Percentiles rank a stretch among this genome's conserved stretches.
Evolutionary conservation across 1,140 invertebrate species (phyloP).

Genomic region (Bombus confusus): DNA sequence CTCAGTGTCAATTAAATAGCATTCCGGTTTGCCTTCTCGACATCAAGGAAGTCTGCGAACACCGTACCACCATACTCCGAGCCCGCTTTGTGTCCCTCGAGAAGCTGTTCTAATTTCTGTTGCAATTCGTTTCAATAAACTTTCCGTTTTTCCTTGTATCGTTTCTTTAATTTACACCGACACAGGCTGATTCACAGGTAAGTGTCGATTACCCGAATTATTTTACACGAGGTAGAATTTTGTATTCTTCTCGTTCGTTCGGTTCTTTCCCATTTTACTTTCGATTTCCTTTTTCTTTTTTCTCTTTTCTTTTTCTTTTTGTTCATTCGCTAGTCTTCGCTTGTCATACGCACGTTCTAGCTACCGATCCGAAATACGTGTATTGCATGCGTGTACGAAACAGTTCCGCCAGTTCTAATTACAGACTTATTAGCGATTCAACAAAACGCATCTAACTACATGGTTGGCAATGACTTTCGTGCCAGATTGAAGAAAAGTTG

Average conservation of each 20-base stretch:
- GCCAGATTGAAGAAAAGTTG: neutral
- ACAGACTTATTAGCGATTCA: neutral
- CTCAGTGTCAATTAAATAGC: slow-evolving; percentile 45
- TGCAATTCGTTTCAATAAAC: slow-evolving; percentile 50
- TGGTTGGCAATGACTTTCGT: neutral
- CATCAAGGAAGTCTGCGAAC: slow-evolving; percentile 4
- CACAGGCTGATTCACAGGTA: slow-evolving; percentile 13
- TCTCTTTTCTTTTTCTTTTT: too few species aligned
- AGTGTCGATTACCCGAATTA: slow-evolving; percentile 28
- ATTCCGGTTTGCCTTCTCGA: slow-evolving; percentile 45
- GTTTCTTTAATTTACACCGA: slow-evolving; percentile 34
- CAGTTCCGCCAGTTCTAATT: neutral
- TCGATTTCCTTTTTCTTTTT: neutral
- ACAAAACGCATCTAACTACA: neutral
- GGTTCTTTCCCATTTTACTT: neutral
- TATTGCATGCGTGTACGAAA: neutral
- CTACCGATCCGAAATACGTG: neutral
- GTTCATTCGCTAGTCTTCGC: neutral
- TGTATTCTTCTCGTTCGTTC: neutral
- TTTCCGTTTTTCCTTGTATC: slow-evolving; percentile 40
- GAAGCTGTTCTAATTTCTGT: slow-evolving; percentile 38
- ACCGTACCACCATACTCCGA: slow-evolving; percentile 4
- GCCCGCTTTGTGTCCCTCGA: slow-evolving; percentile 13
- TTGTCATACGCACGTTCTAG: neutral
- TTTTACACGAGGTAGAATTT: slow-evolving; percentile 11